Evolutionary conservation across 2,113 vertebrate genomes (phyloP).

Genomic region (Podiceps cristatus): DNA sequence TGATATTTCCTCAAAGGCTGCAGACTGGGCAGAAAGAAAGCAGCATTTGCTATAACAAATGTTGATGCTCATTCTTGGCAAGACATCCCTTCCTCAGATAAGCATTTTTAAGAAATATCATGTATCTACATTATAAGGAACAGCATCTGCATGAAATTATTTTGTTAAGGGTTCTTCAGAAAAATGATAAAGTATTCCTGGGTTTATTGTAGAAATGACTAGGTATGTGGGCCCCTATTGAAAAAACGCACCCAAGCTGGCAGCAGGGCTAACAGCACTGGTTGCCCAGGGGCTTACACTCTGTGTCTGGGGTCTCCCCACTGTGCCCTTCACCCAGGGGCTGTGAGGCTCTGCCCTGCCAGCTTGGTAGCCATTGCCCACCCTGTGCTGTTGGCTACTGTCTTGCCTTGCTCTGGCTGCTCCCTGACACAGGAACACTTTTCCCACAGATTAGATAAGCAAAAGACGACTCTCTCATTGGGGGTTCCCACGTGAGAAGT

Average conservation of each 20-base stretch:
- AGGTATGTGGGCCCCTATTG: rapidly evolving
- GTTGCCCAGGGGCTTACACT: no score
- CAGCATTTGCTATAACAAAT: constrained; percentile 12
- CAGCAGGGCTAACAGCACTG: not conserved
- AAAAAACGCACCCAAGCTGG: not conserved
- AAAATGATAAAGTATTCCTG: not conserved
- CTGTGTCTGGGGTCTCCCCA: not conserved
- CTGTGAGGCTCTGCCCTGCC: not conserved
- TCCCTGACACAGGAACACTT: not conserved
- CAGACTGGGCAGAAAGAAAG: not conserved
- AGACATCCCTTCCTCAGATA: not conserved
- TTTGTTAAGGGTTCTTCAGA: not conserved
- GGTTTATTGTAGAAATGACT: not conserved
- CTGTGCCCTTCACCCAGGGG: not conserved
- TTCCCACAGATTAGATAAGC: not conserved
- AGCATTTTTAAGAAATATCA: not conserved
- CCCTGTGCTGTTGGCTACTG: not conserved
- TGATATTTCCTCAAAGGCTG: not conserved
- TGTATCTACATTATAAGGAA: not conserved
- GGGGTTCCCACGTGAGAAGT: no score
- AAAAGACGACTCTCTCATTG: not conserved
- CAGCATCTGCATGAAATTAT: not conserved
- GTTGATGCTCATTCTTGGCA: not conserved
- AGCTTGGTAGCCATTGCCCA: not conserved
- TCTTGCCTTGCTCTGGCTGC: not conserved